These are phyloP conservation scores for Acrocephalus scirpaceus DNA, from an alignment of 2,797 vertebrate genomes.

Conservation along the genomic window DNA sequence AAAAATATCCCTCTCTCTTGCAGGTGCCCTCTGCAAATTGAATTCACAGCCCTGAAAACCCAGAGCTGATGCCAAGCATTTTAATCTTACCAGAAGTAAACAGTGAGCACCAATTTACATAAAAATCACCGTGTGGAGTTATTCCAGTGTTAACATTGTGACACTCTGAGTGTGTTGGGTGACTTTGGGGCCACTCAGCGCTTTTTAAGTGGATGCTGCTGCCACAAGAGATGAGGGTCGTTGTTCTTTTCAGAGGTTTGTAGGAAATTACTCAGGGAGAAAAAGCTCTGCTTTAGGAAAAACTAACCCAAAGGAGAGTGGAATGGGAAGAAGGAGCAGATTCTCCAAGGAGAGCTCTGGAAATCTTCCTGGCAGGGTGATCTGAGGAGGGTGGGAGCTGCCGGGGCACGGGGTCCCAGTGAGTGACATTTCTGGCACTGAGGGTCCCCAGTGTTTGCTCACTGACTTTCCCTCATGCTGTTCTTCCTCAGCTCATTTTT, in stretches of 20 bases:
- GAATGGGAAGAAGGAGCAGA: neutral
- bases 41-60: neutral
- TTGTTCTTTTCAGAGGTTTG: neutral
- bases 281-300: neutral
- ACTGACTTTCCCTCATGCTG: neutral
- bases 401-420: constrained; percentile 29
- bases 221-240: accelerated
- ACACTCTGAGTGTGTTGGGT: neutral
- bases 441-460: constrained; percentile 38
- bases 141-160: neutral
- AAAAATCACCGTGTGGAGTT: neutral
- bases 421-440: neutral
- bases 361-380: neutral
- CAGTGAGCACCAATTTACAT: neutral
- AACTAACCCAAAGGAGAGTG: neutral
- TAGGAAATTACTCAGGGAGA: neutral
- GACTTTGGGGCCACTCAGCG: neutral
- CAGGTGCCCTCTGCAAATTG: neutral
- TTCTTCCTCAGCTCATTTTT: neutral
- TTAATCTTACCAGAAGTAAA: neutral
- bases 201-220: neutral
- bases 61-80: neutral
- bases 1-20: neutral
- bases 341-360: neutral
- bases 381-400: neutral